phyloP scores from a whole-genome alignment of 2,888 invertebrate genomes.

The Ceramica pisi region DNA sequence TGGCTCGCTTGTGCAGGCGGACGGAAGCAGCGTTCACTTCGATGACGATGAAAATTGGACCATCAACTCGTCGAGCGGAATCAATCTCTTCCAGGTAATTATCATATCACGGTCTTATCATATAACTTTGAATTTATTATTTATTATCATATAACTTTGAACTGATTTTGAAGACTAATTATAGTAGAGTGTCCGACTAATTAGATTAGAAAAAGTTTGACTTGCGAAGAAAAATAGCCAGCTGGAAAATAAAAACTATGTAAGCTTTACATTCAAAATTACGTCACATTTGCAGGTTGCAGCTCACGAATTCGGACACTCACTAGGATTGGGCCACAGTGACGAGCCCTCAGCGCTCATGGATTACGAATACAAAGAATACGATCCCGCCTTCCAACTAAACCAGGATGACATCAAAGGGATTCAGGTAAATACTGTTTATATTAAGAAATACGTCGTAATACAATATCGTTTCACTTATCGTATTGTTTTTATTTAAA shows the following conservation, averaged over 20 bases:
- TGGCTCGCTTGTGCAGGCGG: constrained; percentile 90
- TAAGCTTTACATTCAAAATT: neutral
- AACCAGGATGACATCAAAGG: constrained; percentile 96
- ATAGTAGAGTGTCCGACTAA: too few species aligned
- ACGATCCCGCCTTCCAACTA: constrained; percentile 95
- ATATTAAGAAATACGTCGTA: too few species aligned
- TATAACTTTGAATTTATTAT: too few species aligned
- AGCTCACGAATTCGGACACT: constrained; percentile 99
- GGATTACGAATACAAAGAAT: constrained; percentile 99
- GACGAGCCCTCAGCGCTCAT: constrained; percentile 97
- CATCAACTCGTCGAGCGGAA: constrained; percentile 95
- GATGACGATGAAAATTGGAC: constrained; percentile 99
- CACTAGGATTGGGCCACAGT: constrained; percentile 98
- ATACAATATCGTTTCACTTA: neutral
- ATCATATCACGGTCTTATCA: neutral
- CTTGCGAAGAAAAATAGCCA: neutral
- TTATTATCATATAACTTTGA: neutral
- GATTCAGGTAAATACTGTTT: constrained; percentile 92
- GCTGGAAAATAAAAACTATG: neutral
- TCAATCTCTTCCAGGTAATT: constrained; percentile 97
- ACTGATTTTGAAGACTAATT: neutral
- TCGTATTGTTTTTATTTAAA: too few species aligned
- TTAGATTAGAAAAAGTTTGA: too few species aligned
- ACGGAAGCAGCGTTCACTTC: constrained; percentile 99
- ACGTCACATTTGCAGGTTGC: constrained; percentile 92